These are phyloP conservation scores for Synergus umbraculus DNA, from an alignment of 2,888 invertebrate genomes.

Conservation along the genomic window DNA sequence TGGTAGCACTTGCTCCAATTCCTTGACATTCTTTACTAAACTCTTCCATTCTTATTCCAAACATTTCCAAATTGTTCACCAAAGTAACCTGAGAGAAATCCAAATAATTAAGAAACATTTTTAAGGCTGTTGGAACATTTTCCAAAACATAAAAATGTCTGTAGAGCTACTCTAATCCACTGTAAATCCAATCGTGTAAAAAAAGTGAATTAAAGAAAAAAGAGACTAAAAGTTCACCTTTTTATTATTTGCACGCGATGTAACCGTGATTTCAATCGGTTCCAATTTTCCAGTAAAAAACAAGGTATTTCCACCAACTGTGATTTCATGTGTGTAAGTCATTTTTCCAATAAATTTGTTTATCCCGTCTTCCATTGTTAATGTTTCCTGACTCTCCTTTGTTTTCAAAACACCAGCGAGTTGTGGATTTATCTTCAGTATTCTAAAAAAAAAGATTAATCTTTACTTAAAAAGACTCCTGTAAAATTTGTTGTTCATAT, in stretches of 20 bases:
- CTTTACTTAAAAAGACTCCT: conserved; percentile 40
- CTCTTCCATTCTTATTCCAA: conserved; percentile 88
- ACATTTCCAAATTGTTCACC: conserved; percentile 92
- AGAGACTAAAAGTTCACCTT: conserved; percentile 81
- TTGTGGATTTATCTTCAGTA: conserved; percentile 80
- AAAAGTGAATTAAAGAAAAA: background rate
- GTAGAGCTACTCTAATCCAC: too few species aligned
- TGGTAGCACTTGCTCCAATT: conserved; percentile 92
- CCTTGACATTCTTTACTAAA: conserved; percentile 91
- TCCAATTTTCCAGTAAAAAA: conserved; percentile 85
- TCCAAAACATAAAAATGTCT: too few species aligned
- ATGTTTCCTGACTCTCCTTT: conserved; percentile 75
- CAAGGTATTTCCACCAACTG: conserved; percentile 78
- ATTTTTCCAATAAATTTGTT: conserved; percentile 83
- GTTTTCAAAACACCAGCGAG: conserved; percentile 77
- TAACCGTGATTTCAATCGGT: conserved; percentile 87
- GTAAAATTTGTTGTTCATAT: conserved; percentile 9
- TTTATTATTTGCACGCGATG: conserved; percentile 90
- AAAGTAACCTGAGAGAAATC: conserved; percentile 84
- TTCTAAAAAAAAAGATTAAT: conserved; percentile 73
- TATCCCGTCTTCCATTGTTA: conserved; percentile 87
- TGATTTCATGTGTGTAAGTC: conserved; percentile 85
- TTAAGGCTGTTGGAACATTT: background rate
- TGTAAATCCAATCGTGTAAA: too few species aligned
- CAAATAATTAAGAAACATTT: conserved; percentile 25